Percentiles rank a stretch among this genome's conserved stretches.
These are phyloP conservation scores for Spinibarbus caldwelli DNA, from an alignment of 2,797 vertebrate genomes.

Conservation along the genomic window DNA sequence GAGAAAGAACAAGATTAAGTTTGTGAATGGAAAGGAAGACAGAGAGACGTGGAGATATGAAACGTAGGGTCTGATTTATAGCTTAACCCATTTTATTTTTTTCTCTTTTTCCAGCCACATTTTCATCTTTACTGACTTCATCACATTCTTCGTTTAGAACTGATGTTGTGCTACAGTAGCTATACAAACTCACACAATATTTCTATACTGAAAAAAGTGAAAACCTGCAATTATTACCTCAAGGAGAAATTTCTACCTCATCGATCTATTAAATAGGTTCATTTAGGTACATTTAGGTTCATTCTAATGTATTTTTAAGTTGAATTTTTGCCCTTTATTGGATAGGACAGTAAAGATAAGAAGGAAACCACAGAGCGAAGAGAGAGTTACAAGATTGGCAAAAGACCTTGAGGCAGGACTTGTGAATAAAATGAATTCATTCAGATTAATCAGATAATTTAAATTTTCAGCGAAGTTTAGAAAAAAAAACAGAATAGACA, in stretches of 20 bases:
- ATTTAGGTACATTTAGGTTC: not conserved
- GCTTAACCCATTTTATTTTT: constrained; percentile 19
- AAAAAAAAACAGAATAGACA: not conserved
- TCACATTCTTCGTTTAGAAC: not conserved
- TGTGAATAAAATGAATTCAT: not conserved
- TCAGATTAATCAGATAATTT: not conserved
- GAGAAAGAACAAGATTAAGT: constrained; percentile 42
- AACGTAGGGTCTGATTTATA: constrained; percentile 34
- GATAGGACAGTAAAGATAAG: not conserved
- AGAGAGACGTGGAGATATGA: constrained; percentile 27
- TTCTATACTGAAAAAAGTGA: not conserved
- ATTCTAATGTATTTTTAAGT: not conserved
- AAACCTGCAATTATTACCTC: not conserved
- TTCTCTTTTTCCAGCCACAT: not conserved
- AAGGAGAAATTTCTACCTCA: not conserved
- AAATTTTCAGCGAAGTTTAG: not conserved
- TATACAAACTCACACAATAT: constrained; percentile 1
- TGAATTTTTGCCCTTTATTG: not conserved
- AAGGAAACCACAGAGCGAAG: not conserved
- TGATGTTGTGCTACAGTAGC: not conserved
- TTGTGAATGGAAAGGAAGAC: constrained; percentile 46
- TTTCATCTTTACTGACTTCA: constrained; percentile 7
- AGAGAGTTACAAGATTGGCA: not conserved
- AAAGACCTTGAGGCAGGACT: no score
- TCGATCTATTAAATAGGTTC: not conserved